Conservation (phyloP, 37 sponge, comb jelly and placozoan species). For the Oscarella lobularis region DNA sequence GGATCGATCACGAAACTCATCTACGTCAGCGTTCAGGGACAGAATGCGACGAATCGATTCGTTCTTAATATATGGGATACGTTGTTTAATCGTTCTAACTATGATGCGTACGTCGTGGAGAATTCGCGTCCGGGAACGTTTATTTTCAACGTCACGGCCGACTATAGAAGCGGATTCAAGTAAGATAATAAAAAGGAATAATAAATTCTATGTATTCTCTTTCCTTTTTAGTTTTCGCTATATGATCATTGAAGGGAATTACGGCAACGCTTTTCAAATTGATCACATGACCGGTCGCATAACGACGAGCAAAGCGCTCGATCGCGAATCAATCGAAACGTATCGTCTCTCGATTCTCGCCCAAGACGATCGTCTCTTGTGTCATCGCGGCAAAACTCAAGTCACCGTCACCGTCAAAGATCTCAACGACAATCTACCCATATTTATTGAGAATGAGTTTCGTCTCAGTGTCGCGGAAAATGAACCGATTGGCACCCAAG, state of each 20-base stretch:
- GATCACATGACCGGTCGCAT: not conserved
- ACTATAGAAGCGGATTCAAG: not conserved
- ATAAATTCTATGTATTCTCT: not conserved
- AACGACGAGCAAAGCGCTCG: not conserved
- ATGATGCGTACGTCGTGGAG: not conserved
- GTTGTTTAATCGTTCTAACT: not conserved
- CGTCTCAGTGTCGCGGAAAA: not conserved
- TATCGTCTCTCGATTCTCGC: not conserved
- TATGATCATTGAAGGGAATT: not conserved
- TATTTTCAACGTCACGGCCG: not conserved
- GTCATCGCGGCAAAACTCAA: not conserved
- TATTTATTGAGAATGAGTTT: no score
- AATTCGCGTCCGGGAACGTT: not conserved
- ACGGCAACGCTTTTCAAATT: not conserved
- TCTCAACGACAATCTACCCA: no score
- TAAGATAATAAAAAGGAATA: not conserved
- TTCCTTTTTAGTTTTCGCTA: not conserved
- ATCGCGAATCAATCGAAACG: not conserved
- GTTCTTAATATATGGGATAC: not conserved
- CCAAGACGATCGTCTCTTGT: not conserved
- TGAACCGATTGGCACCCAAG: not conserved
- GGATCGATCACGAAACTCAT: not conserved
- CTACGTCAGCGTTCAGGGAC: not conserved
- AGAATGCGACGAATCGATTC: not conserved
- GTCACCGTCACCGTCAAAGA: not conserved